These are phyloP conservation scores for Odocoileus hemionus DNA, from an alignment of 2,113 vertebrate genomes.

Conservation along the genomic window DNA sequence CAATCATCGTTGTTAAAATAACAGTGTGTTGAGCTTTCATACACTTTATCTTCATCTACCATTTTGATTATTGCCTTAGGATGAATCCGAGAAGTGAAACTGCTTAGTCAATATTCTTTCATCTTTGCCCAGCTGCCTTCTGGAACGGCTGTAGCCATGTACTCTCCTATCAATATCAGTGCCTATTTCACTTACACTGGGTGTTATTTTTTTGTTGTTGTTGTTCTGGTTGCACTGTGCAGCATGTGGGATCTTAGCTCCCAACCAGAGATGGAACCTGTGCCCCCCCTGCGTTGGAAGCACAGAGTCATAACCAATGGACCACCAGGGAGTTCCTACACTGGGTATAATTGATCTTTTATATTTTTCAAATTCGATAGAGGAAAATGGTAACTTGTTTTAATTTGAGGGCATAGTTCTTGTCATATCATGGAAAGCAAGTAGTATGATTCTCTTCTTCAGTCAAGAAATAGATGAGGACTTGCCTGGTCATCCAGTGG, in stretches of 20 bases:
- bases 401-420: not conserved
- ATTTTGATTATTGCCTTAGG: not conserved
- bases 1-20: not conserved
- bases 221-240: not conserved
- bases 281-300: accelerated
- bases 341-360: not conserved
- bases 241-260: not conserved
- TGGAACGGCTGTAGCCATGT: not conserved
- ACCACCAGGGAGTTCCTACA: not conserved
- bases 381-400: not conserved
- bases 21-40: not conserved
- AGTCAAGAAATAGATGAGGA: not conserved
- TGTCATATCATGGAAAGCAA: not conserved
- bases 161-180: not conserved
- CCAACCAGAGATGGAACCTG: not conserved
- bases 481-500: not conserved
- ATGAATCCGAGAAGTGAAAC: not conserved
- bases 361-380: not conserved
- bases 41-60: not conserved
- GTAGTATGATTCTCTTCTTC: not conserved
- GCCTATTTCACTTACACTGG: not conserved
- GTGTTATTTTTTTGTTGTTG: not conserved
- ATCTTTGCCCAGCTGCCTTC: not conserved
- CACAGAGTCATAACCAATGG: not conserved
- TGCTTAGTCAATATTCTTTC: not conserved